Evolutionary conservation across 2,888 invertebrate species (phyloP).

Genomic region (Rhodophaea formosa): DNA sequence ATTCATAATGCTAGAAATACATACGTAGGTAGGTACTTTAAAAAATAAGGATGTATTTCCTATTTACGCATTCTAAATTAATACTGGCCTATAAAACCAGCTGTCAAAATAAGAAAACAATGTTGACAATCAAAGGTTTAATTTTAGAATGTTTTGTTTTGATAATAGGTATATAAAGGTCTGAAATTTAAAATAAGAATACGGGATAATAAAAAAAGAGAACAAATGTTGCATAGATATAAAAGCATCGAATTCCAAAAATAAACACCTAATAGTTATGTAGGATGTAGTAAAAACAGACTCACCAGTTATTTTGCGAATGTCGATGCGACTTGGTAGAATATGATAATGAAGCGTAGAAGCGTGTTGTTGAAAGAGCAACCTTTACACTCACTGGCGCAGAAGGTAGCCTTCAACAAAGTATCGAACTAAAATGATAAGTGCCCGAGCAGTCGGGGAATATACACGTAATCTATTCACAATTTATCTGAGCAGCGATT

Average conservation of each 20-base stretch:
- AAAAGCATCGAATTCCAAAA: background rate
- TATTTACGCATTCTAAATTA: too few relatives aligned
- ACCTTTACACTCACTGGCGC: conserved; percentile 81
- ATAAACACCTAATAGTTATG: background rate
- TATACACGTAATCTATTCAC: conserved; percentile 38
- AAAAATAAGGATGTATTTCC: too few relatives aligned
- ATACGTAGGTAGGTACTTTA: too few relatives aligned
- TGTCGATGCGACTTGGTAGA: conserved; percentile 21
- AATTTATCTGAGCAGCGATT: conserved; percentile 49
- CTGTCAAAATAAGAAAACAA: conserved; percentile 1
- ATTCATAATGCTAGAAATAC: too few relatives aligned
- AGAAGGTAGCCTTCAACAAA: conserved; percentile 74
- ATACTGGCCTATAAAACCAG: background rate
- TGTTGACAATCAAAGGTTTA: background rate
- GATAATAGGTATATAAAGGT: background rate
- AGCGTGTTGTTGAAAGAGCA: conserved; percentile 60
- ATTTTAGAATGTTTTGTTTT: conserved; percentile 5
- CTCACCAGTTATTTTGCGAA: conserved; percentile 5
- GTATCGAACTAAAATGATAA: conserved; percentile 52
- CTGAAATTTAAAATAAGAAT: background rate
- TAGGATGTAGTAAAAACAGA: background rate
- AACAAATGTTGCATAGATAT: background rate
- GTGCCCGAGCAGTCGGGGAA: conserved; percentile 35
- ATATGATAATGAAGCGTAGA: conserved; percentile 23
- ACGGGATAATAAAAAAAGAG: background rate